Evolutionary conservation across 2,888 invertebrate species (phyloP), one percentile per base, ranked within the genome.

Genomic region (Plusia festucae): DNA sequence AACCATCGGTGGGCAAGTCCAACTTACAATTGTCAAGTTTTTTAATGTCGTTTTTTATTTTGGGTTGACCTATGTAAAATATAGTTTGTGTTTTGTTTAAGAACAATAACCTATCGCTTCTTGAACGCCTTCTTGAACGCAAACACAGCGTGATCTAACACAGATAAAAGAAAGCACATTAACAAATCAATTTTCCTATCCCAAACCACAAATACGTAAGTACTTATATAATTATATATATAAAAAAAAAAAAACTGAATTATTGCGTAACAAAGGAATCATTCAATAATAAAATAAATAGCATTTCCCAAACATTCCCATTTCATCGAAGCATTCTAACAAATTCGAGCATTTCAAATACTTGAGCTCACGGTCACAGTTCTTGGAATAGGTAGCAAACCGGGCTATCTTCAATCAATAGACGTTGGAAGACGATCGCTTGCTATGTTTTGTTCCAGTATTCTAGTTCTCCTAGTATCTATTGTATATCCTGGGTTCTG

Each of bases 371-470:
- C n/a, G n/a, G n/a, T n/a, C 15, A 49, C 15, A 44, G 44, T 59
- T 16, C 15, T 44, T 27, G 15, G 15, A 53, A 73, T 59, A n/a
- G n/a, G n/a, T n/a, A 56, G 6, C 44, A 46, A 6, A 46, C 24
- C 27, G 55, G 16, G 24, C 24, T 9, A 49, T 40, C 52, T 53
- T 20, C 74, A 62, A 62, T 62, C 62, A 60, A 62, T 65, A 70
- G 56, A 40, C 56, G 16, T 53, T 32, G 8, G 30, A 65, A 18
- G 46, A 49, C 11, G 11, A 40, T 6, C 6, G 18, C 20, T 18
- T 2, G 20, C 11, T 20, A 11, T 11, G 20, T 49, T 18, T 49
- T 20, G 46, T 7, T 46, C 18, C 11, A 20, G 9, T 20, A 13
- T 20, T 49, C 46, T 16, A 49, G 18, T 20, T 49, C 18, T 18